Percentiles rank a stretch among this genome's conserved stretches.
These are phyloP conservation scores for Iphiclides podalirius DNA, from an alignment of 2,888 invertebrate species.

Conservation along the genomic window DNA sequence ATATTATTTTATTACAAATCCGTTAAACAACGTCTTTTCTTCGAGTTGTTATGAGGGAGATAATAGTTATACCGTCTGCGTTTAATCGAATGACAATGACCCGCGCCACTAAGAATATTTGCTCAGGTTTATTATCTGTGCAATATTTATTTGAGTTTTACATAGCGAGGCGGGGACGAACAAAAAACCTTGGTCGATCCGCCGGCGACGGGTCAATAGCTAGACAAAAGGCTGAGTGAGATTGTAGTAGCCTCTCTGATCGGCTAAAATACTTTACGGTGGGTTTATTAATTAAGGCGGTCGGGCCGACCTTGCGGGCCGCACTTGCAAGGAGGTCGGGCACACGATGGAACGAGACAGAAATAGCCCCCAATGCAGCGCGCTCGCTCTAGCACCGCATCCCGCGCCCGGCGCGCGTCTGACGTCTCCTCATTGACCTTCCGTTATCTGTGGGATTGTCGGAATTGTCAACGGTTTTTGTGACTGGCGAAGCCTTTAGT, in stretches of 20 bases:
- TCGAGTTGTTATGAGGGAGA: neutral
- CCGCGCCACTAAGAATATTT: slow-evolving; percentile 11
- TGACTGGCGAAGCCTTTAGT: slow-evolving; percentile 23
- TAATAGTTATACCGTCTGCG: neutral
- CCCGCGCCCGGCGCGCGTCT: slow-evolving; percentile 56
- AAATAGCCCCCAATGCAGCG: slow-evolving; percentile 34
- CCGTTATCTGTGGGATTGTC: slow-evolving; percentile 71
- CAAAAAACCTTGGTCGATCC: slow-evolving; percentile 52
- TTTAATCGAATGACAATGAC: slow-evolving; percentile 13
- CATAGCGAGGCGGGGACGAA: slow-evolving; percentile 30
- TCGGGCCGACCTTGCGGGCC: slow-evolving; percentile 78
- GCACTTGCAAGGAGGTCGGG: slow-evolving; percentile 70
- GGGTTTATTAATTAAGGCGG: slow-evolving; percentile 80
- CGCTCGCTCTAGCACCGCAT: slow-evolving; percentile 38
- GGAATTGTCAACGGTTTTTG: slow-evolving; percentile 37
- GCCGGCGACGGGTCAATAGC: slow-evolving; percentile 78
- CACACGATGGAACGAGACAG: slow-evolving; percentile 56
- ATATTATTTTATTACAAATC: no score
- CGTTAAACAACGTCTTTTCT: no score
- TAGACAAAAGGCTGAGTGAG: slow-evolving; percentile 74
- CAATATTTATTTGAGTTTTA: slow-evolving; percentile 21
- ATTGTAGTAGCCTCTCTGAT: slow-evolving; percentile 73
- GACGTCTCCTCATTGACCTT: slow-evolving; percentile 76
- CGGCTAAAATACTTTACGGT: slow-evolving; percentile 79
- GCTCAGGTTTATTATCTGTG: slow-evolving; percentile 17